Conservation (phyloP, 2,797 vertebrate genomes). For the Scomberomorus guttatus region DNA sequence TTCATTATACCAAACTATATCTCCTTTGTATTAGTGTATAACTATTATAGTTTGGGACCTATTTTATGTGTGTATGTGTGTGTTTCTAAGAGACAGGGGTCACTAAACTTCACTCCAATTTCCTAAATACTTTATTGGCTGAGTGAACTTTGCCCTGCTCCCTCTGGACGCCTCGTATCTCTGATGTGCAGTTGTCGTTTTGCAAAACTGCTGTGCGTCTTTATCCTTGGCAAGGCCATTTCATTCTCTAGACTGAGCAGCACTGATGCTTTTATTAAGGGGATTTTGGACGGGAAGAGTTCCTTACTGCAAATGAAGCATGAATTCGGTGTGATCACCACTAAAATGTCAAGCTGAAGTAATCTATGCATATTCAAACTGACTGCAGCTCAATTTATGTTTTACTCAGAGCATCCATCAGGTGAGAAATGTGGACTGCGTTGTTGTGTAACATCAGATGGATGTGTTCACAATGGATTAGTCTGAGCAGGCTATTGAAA, state of each 20-base stretch:
- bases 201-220: constrained; percentile 1
- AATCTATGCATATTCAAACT: constrained; percentile 11
- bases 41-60: neutral
- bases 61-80: neutral
- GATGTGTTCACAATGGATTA: constrained; percentile 39
- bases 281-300: neutral
- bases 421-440: neutral
- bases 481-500: constrained; percentile 21
- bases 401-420: constrained; percentile 33
- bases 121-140: constrained; percentile 28
- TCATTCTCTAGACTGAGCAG: constrained; percentile 19
- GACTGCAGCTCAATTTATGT: constrained; percentile 15
- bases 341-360: constrained; percentile 27
- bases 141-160: constrained; percentile 34
- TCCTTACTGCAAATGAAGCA: constrained; percentile 34
- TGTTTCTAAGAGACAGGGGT: neutral
- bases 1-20: neutral
- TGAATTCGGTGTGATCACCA: constrained; percentile 17
- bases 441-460: constrained; percentile 14
- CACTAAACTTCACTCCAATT: constrained; percentile 34
- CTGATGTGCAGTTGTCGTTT: constrained; percentile 33
- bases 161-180: neutral
- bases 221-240: constrained; percentile 3
- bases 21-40: neutral
- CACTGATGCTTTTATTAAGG: constrained; percentile 2